phyloP scores from a whole-genome alignment of 2,113 vertebrate genomes.

The Erinaceus europaeus region DNA sequence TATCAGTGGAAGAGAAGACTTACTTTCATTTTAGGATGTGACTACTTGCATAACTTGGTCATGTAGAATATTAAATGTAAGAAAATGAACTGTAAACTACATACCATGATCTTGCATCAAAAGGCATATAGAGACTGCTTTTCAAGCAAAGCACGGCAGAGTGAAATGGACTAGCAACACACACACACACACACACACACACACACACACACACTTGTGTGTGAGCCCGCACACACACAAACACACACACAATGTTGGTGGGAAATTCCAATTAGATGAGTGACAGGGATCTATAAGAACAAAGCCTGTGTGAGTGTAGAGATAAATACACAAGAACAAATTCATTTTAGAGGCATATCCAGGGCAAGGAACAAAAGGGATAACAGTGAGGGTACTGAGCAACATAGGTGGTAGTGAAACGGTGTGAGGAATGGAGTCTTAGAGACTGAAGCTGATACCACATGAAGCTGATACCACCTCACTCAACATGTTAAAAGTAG shows the following conservation, averaged over 20 bases:
- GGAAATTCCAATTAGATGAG: neutral
- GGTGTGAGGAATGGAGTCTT: neutral
- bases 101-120: neutral
- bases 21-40: slow-evolving; percentile 5
- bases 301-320: rapidly evolving
- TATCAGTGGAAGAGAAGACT: neutral
- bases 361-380: neutral
- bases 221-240: too few relatives aligned
- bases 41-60: slow-evolving; percentile 8
- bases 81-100: neutral
- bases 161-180: neutral
- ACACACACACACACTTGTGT: too few relatives aligned
- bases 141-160: neutral
- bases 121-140: neutral
- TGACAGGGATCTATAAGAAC: neutral
- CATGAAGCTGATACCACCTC: too few relatives aligned
- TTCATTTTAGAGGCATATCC: neutral
- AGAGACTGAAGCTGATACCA: too few relatives aligned
- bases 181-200: too few relatives aligned
- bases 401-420: neutral
- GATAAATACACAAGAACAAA: neutral
- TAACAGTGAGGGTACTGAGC: neutral
- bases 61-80: slow-evolving; percentile 8
- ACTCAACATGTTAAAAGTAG: neutral
- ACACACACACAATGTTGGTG: neutral